Percentiles rank a stretch among this genome's conserved stretches.
Conservation (phyloP, 23 tunicate genomes). For the Oikopleura dioica region DNA sequence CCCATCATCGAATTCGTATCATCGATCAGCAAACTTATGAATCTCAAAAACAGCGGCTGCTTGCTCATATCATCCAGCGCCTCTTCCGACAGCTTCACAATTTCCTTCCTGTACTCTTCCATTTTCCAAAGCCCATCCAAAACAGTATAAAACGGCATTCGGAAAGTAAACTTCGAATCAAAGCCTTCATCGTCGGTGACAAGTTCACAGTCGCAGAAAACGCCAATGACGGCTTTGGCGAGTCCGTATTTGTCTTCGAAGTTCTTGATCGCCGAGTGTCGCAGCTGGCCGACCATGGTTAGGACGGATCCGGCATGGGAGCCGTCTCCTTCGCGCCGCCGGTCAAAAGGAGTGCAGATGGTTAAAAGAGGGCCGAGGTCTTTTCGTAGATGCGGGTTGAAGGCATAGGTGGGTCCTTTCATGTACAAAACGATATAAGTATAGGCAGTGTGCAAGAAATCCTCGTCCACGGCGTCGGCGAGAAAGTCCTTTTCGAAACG, state of each 20-base stretch:
- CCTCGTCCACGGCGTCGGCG: neutral
- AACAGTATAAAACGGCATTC: constrained; percentile 46
- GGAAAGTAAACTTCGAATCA: constrained; percentile 34
- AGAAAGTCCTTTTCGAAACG: neutral
- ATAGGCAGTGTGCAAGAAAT: neutral
- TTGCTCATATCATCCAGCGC: neutral
- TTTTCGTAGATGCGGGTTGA: constrained; percentile 5
- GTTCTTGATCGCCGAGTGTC: neutral
- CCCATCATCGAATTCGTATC: constrained; percentile 41
- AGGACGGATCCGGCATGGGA: neutral
- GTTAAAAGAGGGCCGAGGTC: neutral
- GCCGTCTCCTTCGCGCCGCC: neutral
- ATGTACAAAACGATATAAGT: neutral
- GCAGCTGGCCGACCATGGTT: neutral
- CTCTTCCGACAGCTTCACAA: neutral
- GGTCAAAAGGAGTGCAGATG: neutral
- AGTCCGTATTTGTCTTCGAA: neutral
- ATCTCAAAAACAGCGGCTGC: constrained; percentile 38
- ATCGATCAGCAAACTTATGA: constrained; percentile 37
- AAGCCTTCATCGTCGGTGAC: constrained; percentile 17
- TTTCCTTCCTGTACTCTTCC: constrained; percentile 15
- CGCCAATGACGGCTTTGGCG: neutral
- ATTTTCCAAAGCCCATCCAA: constrained; percentile 36
- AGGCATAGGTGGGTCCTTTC: neutral
- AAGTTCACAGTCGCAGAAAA: constrained; percentile 10